These are phyloP conservation scores for Montipora sp. DNA, from an alignment of 64 coral and sea anemone genomes.

Conservation along the genomic window DNA sequence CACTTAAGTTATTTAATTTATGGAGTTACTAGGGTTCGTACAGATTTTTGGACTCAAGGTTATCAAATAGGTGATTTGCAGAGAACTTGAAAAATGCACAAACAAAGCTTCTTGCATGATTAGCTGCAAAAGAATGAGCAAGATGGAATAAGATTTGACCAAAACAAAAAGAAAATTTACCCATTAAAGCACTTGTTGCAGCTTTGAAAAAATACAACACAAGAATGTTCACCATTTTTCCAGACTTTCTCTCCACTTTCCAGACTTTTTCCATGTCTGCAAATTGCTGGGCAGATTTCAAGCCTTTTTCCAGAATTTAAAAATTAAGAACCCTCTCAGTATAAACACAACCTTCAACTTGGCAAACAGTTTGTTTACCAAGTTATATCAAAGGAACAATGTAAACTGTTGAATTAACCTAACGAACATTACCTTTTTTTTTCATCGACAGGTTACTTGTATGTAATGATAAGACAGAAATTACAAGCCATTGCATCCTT, in stretches of 20 bases:
- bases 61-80: slow-evolving; percentile 44
- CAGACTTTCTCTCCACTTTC: no score
- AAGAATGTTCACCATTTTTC: not conserved
- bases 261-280: not conserved
- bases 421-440: slow-evolving; percentile 30
- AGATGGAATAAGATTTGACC: not conserved
- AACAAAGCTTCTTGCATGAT: not conserved
- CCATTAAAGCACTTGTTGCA: not conserved
- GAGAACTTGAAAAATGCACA: slow-evolving; percentile 49
- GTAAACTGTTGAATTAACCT: slow-evolving; percentile 53
- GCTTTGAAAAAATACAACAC: slow-evolving; percentile 48
- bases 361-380: slow-evolving; percentile 49
- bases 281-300: slow-evolving; percentile 50
- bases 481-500: slow-evolving; percentile 51
- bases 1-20: not conserved
- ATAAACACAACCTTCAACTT: slow-evolving; percentile 38
- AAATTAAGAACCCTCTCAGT: slow-evolving; percentile 29
- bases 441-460: slow-evolving; percentile 48
- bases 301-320: slow-evolving; percentile 52
- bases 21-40: slow-evolving; percentile 32
- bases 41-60: slow-evolving; percentile 45
- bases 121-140: slow-evolving; percentile 45
- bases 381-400: slow-evolving; percentile 43
- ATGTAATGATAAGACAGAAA: slow-evolving; percentile 54
- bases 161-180: no score